phyloP scores from a whole-genome alignment of 2,113 vertebrate species.

The Tachuris rubrigastra region DNA sequence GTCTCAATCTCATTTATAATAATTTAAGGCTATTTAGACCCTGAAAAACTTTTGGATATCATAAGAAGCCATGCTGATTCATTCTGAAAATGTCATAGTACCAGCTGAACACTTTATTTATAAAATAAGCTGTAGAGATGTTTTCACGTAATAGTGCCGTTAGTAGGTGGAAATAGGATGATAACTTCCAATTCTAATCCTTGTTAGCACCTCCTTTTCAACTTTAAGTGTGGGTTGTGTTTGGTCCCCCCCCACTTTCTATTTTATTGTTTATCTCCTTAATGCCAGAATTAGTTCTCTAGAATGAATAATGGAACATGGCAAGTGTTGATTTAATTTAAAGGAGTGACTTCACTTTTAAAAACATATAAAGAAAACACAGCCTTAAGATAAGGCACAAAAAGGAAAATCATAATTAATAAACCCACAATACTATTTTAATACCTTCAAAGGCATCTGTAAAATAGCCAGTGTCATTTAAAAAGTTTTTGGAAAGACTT shows the following conservation, averaged over 20 bases:
- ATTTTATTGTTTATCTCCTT: neutral
- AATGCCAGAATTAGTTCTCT: neutral
- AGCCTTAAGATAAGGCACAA: constrained; percentile 7
- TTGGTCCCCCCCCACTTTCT: neutral
- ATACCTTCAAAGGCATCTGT: constrained; percentile 6
- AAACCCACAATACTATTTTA: constrained; percentile 45
- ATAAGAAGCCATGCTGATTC: neutral
- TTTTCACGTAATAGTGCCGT: neutral
- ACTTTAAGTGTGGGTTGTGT: neutral
- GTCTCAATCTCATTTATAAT: neutral
- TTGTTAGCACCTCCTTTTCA: neutral
- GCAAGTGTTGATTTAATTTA: neutral
- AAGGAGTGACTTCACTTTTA: neutral
- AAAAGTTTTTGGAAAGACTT: constrained; percentile 26
- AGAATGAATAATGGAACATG: neutral
- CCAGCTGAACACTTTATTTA: neutral
- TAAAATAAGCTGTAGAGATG: neutral
- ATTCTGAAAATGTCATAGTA: neutral
- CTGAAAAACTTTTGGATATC: neutral
- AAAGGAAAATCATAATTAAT: constrained; percentile 28
- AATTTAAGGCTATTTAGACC: neutral
- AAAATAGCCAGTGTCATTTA: constrained; percentile 38
- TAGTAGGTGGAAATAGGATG: neutral
- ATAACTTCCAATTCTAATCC: neutral
- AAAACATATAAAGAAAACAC: neutral